Evolutionary conservation across 2,888 invertebrate genomes (phyloP).

Genomic region (Agonopterix arenella): DNA sequence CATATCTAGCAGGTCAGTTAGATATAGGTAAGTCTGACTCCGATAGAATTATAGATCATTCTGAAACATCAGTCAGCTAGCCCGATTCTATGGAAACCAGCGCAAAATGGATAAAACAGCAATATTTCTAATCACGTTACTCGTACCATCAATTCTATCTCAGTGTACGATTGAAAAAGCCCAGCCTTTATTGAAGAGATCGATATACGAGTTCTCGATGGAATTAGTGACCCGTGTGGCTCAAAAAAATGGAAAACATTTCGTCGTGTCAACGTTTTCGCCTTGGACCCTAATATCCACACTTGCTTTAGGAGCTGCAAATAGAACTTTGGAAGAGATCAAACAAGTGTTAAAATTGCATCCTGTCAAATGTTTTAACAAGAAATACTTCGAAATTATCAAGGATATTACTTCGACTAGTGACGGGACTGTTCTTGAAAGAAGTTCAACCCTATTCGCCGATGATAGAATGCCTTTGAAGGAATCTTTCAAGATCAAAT

Average conservation of each 20-base stretch:
- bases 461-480: conserved; percentile 34
- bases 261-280: conserved; percentile 48
- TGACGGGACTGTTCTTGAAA: conserved; percentile 32
- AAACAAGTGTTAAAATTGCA: conserved; percentile 35
- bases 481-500: conserved; percentile 24
- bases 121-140: conserved; percentile 24
- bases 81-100: neutral
- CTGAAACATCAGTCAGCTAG: neutral
- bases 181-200: conserved; percentile 16
- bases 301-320: conserved; percentile 45
- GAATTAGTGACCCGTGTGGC: conserved; percentile 34
- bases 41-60: neutral
- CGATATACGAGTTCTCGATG: conserved; percentile 34
- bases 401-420: conserved; percentile 22
- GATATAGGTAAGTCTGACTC: neutral
- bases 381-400: conserved; percentile 39
- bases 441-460: conserved; percentile 42
- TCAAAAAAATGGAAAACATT: conserved; percentile 52
- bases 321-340: conserved; percentile 39
- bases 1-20: neutral
- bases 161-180: conserved; percentile 24
- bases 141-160: conserved; percentile 17
- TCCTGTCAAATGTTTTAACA: conserved; percentile 46
- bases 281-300: conserved; percentile 51
- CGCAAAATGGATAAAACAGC: conserved; percentile 39